Conservation (phyloP, 2,888 invertebrate species). For the Aradus depressus region DNA sequence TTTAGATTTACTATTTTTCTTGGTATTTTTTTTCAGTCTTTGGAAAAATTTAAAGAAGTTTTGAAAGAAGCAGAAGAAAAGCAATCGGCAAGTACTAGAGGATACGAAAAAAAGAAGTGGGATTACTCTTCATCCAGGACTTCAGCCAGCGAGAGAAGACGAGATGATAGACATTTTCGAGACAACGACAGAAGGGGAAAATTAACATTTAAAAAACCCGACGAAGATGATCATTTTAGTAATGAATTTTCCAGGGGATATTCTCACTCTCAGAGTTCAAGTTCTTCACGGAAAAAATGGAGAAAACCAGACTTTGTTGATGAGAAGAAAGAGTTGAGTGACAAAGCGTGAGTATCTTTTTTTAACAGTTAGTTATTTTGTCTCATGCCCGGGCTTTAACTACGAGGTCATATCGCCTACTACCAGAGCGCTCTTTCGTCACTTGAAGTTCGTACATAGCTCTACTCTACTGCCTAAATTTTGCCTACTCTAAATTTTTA, state of each 20-base stretch:
- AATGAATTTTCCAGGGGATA: neutral
- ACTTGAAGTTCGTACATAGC: no score
- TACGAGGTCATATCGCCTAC: no score
- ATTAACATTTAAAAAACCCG: conserved; percentile 33
- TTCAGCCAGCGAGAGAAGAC: neutral
- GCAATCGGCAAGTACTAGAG: no score
- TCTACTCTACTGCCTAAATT: no score
- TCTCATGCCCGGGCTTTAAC: no score
- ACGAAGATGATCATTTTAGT: conserved; percentile 29
- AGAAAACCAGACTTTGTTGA: conserved; percentile 5
- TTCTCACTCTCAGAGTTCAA: neutral
- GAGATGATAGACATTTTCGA: conserved; percentile 5
- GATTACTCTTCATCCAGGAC: no score
- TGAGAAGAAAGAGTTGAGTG: neutral
- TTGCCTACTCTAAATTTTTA: no score
- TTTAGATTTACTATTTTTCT: conserved; percentile 4
- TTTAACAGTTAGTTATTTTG: neutral
- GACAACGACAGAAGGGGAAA: conserved; percentile 9
- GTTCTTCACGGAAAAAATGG: conserved; percentile 16
- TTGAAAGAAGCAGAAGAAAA: conserved; percentile 41
- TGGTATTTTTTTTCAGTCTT: conserved; percentile 39
- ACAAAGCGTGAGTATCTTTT: neutral
- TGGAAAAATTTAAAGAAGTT: conserved; percentile 41
- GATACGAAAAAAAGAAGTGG: no score
- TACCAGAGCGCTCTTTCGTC: no score